Conservation (phyloP, 2,113 vertebrate species). For the Cygnus buccinator region DNA sequence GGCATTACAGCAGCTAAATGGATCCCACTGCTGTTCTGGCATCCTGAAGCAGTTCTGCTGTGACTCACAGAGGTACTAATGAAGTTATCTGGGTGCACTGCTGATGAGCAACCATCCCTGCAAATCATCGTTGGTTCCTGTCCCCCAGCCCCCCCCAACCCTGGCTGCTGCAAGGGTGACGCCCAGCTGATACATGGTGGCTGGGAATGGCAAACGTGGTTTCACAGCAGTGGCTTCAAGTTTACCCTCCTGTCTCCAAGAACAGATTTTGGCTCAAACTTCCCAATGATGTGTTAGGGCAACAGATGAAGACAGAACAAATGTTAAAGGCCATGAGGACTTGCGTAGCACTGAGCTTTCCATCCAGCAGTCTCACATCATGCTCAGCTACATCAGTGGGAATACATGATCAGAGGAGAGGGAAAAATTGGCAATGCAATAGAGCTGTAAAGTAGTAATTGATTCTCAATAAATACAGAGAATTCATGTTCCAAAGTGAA, state of each 20-base stretch:
- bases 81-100: not conserved
- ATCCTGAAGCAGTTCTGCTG: not conserved
- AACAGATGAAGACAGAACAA: not conserved
- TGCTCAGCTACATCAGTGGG: not conserved
- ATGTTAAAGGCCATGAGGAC: not conserved
- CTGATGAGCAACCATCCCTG: not conserved
- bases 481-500: not conserved
- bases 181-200: not conserved
- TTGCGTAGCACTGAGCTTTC: not conserved
- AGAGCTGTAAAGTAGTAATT: not conserved
- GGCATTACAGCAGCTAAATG: not conserved
- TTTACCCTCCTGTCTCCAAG: not conserved
- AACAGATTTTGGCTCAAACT: not conserved
- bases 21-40: not conserved
- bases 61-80: not conserved
- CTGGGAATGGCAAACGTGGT: not conserved
- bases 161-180: accelerated
- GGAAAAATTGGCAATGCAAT: not conserved
- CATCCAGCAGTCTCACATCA: not conserved
- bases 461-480: not conserved
- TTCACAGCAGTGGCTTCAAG: not conserved
- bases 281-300: not conserved
- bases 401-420: not conserved
- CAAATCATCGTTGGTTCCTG: not conserved
- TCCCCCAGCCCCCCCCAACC: not conserved